Base-by-base conservation (phyloP, 2,888 invertebrate genomes). In the Pseudococcus viburni region DNA sequence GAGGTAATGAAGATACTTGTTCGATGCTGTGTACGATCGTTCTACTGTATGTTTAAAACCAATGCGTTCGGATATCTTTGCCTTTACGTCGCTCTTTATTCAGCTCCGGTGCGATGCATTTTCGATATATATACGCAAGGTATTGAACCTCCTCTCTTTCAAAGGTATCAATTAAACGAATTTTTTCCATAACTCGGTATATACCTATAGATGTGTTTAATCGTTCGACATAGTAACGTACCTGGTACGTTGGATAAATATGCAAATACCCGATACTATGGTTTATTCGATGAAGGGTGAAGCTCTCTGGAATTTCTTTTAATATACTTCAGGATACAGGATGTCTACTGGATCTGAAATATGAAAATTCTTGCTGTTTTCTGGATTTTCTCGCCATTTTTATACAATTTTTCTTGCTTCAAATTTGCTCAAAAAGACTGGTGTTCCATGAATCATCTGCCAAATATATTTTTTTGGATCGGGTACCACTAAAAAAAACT, bases 1-100 rank as follows among this genome's bases (percentile, higher is more conserved):
- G 87, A 55, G 87, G 87, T 87, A 87, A 87, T 87, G 80, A 73
- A 86, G 86, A 87, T 87, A 87, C 87, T 80, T n/a, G 42, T 80
- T 80, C 42, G 80, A 80, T 80, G n/a, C 7, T 73, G 68, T 73
- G 80, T n/a, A 33, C 26, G 26, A 33, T 33, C 26, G 26, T 33
- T 33, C 26, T 33, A 33, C 26, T 46, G 11, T 42, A 80, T 46
- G 26, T 42, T 42, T 9, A 33, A 39, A 77, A 77, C 77, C 42
- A 46, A 42, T 22, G 80, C 42, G 42, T 26, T n/a, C 68, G 3
- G 68, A 73, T 33, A 73, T 33, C 68, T 7, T 22, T 33, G 68
- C 33, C 59, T 19, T 19, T 59, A 6, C 19, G n/a, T 59, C 19
- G 19, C 59, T 59, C 19, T 55, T 12, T 55, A 59, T 15, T 59